Evolutionary conservation across 37 sponge, comb jelly and placozoan species (phyloP), one percentile per base, ranked within the genome.

Genomic region (Chondrosia reniformis): DNA sequence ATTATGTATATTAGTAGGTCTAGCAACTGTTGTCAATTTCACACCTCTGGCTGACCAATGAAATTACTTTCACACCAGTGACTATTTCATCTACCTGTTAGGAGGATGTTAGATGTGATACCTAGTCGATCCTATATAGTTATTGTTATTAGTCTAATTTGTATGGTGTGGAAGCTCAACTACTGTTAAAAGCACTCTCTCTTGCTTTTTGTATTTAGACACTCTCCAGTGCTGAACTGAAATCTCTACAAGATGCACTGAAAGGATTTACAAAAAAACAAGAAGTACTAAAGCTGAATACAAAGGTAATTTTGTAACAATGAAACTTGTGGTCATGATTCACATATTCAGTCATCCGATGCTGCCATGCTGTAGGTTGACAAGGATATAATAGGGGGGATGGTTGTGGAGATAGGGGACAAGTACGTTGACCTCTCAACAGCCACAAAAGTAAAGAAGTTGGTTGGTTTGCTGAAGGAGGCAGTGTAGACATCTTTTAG

Each of bases 361-460:
- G n/a, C n/a, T n/a, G n/a, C n/a, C n/a, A n/a, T n/a, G n/a, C n/a
- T n/a, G n/a, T 67, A 95, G 96, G 62, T 74, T 21, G 92, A 97
- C 40, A 83, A 77, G 0, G 40, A 64, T 33, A 71, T 97, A 10
- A 84, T 97, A 17, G 97, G 97, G 24, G 97, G 97, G 22, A 84
- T 97, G 94, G 83, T 97, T n/a, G 89, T 97, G 33, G 97, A 97
- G 38, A 31, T 97, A 25, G 95, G 92, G 34, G 97, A 97, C 79
- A 91, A 94, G 81, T 84, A 80, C 45, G 84, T 94, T 45, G 97
- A 97, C 82, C 94, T 97, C 89, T 91, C 97, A 30, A 88, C 89
- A 17, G 67, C 75, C 33, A 85, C 94, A 40, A 91, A 84, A 74
- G 84, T 97, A 33, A 85, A 84, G 80, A 91, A 86, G 77, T 75